Conservation (phyloP, 2,113 vertebrate genomes). For the Serinus canaria region DNA sequence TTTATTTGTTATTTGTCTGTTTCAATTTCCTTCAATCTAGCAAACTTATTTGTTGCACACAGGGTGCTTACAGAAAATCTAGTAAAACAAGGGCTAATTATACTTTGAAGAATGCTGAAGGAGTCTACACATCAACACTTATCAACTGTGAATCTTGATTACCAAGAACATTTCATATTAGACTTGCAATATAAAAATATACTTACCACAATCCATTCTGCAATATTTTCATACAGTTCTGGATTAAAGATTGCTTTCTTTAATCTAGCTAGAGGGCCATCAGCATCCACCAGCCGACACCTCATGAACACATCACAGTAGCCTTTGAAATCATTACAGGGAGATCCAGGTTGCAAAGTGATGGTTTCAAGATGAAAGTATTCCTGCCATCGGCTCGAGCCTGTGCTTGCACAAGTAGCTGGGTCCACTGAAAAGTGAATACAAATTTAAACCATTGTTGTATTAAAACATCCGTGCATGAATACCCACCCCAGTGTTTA, state of each 20-base stretch:
- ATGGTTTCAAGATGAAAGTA: conserved; percentile 77
- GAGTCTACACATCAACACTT: background rate
- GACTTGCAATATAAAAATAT: background rate
- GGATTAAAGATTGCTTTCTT: conserved; percentile 98
- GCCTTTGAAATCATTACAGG: conserved; percentile 96
- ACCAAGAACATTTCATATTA: background rate
- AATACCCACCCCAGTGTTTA: background rate
- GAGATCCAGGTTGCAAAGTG: conserved; percentile 93
- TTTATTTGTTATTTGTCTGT: background rate
- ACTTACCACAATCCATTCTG: conserved; percentile 97
- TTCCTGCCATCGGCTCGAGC: conserved; percentile 78
- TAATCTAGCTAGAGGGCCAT: conserved; percentile 91
- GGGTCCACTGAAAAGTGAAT: conserved; percentile 76
- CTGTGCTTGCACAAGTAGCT: conserved; percentile 86
- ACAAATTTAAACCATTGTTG: background rate
- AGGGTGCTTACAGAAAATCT: background rate
- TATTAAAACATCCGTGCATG: background rate
- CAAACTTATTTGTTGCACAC: background rate
- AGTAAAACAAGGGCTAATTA: background rate
- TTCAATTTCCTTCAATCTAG: background rate
- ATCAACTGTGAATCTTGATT: background rate
- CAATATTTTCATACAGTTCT: conserved; percentile 93
- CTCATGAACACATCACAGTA: conserved; percentile 98
- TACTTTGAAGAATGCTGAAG: background rate
- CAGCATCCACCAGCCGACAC: conserved; percentile 94